Evolutionary conservation across 1,140 invertebrate genomes (phyloP), one percentile per base, ranked within the genome.

Genomic region (Oppia nitens): DNA sequence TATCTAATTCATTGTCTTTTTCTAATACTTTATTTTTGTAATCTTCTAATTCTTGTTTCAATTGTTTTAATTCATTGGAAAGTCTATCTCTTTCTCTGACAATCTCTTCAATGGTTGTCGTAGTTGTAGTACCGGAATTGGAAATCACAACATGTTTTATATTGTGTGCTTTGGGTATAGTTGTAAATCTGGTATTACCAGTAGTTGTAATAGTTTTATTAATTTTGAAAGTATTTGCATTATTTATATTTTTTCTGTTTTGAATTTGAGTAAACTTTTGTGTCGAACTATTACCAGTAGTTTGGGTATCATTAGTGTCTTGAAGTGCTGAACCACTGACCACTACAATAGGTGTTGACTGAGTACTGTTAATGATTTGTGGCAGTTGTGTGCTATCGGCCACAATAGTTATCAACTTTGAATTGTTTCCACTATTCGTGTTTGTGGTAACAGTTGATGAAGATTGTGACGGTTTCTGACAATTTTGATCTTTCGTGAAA

Each of bases 401-500:
- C 12, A 67, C 64, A 57, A 69, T 68, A 9, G 67, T 65, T 4
- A 68, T 68, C 21, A 69, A 62, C 55, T 67, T 68, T 63, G 66
- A 55, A n/a, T 48, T 28, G 23, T 54, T 53, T 9, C 24, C 24
- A 55, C 24, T 40, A 54, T 21, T 45, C 21, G 47, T 54, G 40
- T 26, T 55, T 26, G 29, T 23, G 14, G 47, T 24, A 29, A 26
- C 24, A 3, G 23, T 49, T 24, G 51, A 14, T 1, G 57, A 21
- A 47, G 58, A 60, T 53, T 58, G 59, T 48, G 59, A 25, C 11
- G 21, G 26, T n/a, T n/a, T n/a, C n/a, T n/a, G n/a, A n/a, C n/a
- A n/a, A n/a, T n/a, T n/a, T 45, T 11, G 61, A 2, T 65, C 62
- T 69, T 77, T 78, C 6, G 76, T 74, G 40, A 74, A 72, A 65